phyloP scores from a whole-genome alignment of 2,113 vertebrate species.

The Hippotragus niger region DNA sequence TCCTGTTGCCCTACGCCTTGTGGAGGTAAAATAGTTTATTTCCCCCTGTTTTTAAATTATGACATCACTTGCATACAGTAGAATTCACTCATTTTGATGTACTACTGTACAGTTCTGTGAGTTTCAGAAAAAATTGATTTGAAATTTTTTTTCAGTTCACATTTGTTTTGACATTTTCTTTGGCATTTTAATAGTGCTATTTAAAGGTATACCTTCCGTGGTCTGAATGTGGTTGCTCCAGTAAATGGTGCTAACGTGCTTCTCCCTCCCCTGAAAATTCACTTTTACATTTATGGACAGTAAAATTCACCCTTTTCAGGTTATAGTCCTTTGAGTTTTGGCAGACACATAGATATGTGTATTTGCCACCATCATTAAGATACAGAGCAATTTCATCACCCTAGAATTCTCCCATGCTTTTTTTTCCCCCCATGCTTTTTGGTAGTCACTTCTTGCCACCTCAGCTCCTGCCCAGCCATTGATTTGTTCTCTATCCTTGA shows the following conservation, averaged over 20 bases:
- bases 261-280: neutral
- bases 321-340: slow-evolving; percentile 15
- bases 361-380: neutral
- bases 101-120: neutral
- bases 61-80: neutral
- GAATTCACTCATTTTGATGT: neutral
- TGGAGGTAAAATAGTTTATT: neutral
- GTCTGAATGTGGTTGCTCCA: slow-evolving; percentile 58
- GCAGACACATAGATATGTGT: neutral
- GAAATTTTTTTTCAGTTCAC: neutral
- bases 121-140: neutral
- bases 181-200: slow-evolving; percentile 77
- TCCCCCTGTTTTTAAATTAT: neutral
- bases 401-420: neutral
- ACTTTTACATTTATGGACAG: neutral
- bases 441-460: neutral
- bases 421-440: neutral
- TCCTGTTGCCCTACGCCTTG: neutral
- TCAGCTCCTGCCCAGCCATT: neutral
- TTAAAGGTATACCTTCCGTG: slow-evolving; percentile 63
- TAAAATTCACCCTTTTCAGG: neutral
- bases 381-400: neutral
- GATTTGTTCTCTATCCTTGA: neutral
- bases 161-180: slow-evolving; percentile 77
- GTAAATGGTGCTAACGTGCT: slow-evolving; percentile 58